Evolutionary conservation across 2,113 vertebrate species (phyloP).

Genomic region (Toxotes chatareus): DNA sequence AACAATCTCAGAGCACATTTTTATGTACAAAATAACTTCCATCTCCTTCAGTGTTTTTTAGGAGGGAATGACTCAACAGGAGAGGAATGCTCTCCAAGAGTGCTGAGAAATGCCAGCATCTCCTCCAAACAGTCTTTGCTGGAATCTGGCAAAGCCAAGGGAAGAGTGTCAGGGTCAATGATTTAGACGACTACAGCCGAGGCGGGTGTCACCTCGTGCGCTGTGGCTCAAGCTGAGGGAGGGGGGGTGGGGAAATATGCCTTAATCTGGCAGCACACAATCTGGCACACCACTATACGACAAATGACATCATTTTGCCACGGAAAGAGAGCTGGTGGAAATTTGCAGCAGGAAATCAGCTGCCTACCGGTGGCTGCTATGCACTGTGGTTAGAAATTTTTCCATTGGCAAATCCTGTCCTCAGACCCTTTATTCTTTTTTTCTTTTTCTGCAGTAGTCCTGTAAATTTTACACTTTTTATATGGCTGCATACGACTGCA

Average conservation of each 20-base stretch:
- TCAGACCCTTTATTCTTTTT: slow-evolving; percentile 76
- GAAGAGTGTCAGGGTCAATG: slow-evolving; percentile 56
- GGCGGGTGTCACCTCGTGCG: slow-evolving; percentile 35
- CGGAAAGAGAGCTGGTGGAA: slow-evolving; percentile 77
- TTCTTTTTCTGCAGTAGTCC: slow-evolving; percentile 79
- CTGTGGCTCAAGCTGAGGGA: neutral
- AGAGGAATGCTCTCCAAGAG: slow-evolving; percentile 68
- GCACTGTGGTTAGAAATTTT: slow-evolving; percentile 83
- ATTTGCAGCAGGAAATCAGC: slow-evolving; percentile 67
- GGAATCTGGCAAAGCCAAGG: slow-evolving; percentile 54
- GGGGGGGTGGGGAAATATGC: neutral
- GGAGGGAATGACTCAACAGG: slow-evolving; percentile 62
- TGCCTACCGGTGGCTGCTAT: slow-evolving; percentile 75
- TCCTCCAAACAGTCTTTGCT: slow-evolving; percentile 49
- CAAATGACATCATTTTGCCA: slow-evolving; percentile 76
- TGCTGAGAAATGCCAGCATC: slow-evolving; percentile 59
- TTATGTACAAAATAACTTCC: slow-evolving; percentile 31
- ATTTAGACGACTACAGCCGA: slow-evolving; percentile 47
- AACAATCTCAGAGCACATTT: slow-evolving; percentile 11
- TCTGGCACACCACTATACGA: slow-evolving; percentile 40
- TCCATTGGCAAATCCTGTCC: slow-evolving; percentile 80
- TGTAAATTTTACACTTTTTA: slow-evolving; percentile 65
- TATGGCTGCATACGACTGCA: slow-evolving; percentile 48
- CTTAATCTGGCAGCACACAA: slow-evolving; percentile 49
- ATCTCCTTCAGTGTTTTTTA: neutral